Evolutionary conservation across 2,888 invertebrate genomes (phyloP).

Genomic region (Caenorhabditis drosophilae): DNA sequence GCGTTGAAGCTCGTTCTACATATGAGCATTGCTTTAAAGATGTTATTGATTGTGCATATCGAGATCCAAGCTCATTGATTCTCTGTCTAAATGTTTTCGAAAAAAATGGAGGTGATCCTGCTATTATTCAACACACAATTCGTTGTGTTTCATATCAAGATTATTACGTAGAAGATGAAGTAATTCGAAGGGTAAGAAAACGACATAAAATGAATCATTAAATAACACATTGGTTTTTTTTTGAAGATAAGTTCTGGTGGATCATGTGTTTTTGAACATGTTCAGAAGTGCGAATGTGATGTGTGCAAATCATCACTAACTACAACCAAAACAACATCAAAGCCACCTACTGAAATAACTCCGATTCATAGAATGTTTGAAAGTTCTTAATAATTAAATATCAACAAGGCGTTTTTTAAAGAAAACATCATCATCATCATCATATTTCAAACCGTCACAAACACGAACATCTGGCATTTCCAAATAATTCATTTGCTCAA

Average conservation of each 20-base stretch:
- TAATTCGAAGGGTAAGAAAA: conserved; percentile 24
- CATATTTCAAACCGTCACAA: conserved; percentile 13
- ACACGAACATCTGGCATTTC: conserved; percentile 19
- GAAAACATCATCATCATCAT: conserved; percentile 31
- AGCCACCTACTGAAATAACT: conserved; percentile 11
- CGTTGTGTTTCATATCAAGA: conserved; percentile 49
- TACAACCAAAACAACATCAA: conserved; percentile 16
- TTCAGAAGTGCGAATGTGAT: conserved; percentile 46
- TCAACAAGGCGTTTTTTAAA: too few species aligned
- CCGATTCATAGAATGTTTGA: conserved; percentile 27
- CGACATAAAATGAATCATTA: too few species aligned
- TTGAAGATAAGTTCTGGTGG: conserved; percentile 32
- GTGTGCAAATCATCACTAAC: conserved; percentile 33
- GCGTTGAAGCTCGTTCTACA: conserved; percentile 51
- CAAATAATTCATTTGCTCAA: conserved; percentile 30
- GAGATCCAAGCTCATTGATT: conserved; percentile 51
- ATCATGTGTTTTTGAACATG: conserved; percentile 38
- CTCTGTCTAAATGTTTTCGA: conserved; percentile 48
- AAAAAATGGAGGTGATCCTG: conserved; percentile 35
- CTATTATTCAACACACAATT: conserved; percentile 37
- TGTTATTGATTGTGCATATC: conserved; percentile 55
- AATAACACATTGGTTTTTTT: too few species aligned
- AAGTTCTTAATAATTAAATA: background rate
- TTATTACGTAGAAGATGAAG: conserved; percentile 38
- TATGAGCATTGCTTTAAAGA: conserved; percentile 54